phyloP scores from a whole-genome alignment of 2,113 vertebrate genomes.

The Columbina picui region DNA sequence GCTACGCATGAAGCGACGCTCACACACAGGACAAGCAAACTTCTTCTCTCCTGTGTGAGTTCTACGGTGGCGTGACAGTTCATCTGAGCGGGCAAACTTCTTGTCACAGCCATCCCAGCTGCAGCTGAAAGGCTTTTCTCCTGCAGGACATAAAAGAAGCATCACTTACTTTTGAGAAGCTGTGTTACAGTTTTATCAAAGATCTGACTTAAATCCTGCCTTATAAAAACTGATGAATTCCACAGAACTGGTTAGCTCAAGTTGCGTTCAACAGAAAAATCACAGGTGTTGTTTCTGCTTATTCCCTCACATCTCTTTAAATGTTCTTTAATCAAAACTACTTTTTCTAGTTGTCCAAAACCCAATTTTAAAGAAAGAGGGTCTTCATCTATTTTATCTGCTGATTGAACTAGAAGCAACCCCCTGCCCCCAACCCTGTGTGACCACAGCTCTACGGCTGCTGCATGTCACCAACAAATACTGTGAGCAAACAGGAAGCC shows the following conservation, averaged over 20 bases:
- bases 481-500: background rate
- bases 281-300: fast-evolving
- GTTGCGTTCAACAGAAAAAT: background rate
- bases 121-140: constrained; percentile 97
- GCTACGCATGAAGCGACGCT: constrained; percentile 96
- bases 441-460: background rate
- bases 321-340: background rate
- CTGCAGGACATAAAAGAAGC: constrained; percentile 65
- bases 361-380: background rate
- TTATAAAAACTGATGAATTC: background rate
- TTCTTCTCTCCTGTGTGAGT: constrained; percentile 98
- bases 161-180: background rate
- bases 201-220: background rate
- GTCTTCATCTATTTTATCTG: background rate
- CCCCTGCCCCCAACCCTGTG: background rate
- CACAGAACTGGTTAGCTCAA: background rate
- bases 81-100: constrained; percentile 94
- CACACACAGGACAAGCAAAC: constrained; percentile 90
- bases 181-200: background rate
- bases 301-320: background rate
- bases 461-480: background rate
- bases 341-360: background rate
- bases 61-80: constrained; percentile 93
- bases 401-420: background rate
- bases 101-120: constrained; percentile 97